Base-by-base conservation (phyloP, 2,797 vertebrate species). In the Hirundo rustica region DNA sequence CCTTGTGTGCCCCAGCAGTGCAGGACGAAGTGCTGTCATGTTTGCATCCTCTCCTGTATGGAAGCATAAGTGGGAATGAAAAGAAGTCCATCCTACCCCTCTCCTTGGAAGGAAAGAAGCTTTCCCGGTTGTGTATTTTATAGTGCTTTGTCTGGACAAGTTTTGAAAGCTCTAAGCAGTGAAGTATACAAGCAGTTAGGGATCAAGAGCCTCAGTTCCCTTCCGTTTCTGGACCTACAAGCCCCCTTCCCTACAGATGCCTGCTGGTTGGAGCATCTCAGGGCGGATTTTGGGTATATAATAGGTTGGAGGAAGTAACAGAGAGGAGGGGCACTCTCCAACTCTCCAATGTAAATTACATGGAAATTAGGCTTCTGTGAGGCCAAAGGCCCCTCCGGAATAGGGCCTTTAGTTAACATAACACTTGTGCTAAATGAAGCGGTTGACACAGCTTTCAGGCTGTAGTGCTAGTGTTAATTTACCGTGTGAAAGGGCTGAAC, bases 351-450 rank as follows among this genome's bases (percentile, higher is more conserved):
- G 93, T 77, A 96, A 97, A 97, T 96, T 85, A 84, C 78, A 96
- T 97, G 96, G 93, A 96, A 97, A 97, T 96, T 34, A 95, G 89
- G 67, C 67, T 96, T 70, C 78, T 90, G 84, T 62, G 79, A 97
- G 93, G 95, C 94, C 93, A 95, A 92, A 94, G 94, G 92, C 93
- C 93, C 88, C 93, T 93, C 85, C 1, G 80, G 94, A 96, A 89
- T 88, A 84, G 83, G 90, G 90, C 80, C 81, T 87, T 93, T 89
- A 96, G 95, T 96, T 97, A 97, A 97, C 96, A 95, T 93, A 96
- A 96, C 96, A 96, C 96, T 97, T 93, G 96, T 95, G 96, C 92
- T 96, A 97, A 97, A 97, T 96, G 96, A 96, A 95, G 96, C 90
- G 19, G 80, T 96, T 97, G 96, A 97, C 96, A 94, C 57, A 92